Percentiles rank a stretch among this genome's conserved stretches.
These are phyloP conservation scores for Dryocosmus kuriphilus DNA, from an alignment of 2,888 invertebrate genomes.

Conservation along the genomic window DNA sequence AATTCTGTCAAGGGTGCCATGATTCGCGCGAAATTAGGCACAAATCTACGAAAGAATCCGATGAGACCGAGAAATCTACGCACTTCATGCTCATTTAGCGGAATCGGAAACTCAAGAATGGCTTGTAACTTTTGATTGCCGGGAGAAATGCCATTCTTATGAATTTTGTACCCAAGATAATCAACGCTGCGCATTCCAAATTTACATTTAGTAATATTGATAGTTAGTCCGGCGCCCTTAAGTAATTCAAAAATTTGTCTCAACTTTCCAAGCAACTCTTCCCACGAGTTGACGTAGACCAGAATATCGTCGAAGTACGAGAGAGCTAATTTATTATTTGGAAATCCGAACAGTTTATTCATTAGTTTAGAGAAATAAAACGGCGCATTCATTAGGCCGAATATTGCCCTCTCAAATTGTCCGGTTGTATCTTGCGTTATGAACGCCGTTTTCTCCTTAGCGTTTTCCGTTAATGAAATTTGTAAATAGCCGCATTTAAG, in stretches of 20 bases:
- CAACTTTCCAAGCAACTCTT: conserved; percentile 56
- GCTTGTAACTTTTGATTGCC: conserved; percentile 56
- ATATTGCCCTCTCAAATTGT: neutral
- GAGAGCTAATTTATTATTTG: neutral
- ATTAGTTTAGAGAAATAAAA: neutral
- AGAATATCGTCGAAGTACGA: neutral
- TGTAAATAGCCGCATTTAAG: conserved; percentile 1
- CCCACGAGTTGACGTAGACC: neutral
- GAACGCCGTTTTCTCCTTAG: conserved; percentile 1
- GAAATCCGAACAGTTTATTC: neutral
- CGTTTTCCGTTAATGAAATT: neutral
- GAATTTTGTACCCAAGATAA: conserved; percentile 56
- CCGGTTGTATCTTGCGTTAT: neutral
- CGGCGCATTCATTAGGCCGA: neutral
- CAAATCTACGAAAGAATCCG: neutral
- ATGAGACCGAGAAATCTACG: neutral
- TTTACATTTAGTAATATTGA: neutral
- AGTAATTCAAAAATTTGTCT: neutral
- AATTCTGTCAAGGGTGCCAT: too few relatives aligned
- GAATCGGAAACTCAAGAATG: conserved; percentile 42
- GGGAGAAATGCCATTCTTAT: conserved; percentile 43
- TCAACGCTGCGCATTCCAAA: conserved; percentile 16
- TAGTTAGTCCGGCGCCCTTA: neutral
- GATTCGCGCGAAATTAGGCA: too few relatives aligned
- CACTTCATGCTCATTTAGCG: neutral